These are phyloP conservation scores for Alsophila aescularia DNA, from an alignment of 2,888 invertebrate genomes.

Conservation along the genomic window DNA sequence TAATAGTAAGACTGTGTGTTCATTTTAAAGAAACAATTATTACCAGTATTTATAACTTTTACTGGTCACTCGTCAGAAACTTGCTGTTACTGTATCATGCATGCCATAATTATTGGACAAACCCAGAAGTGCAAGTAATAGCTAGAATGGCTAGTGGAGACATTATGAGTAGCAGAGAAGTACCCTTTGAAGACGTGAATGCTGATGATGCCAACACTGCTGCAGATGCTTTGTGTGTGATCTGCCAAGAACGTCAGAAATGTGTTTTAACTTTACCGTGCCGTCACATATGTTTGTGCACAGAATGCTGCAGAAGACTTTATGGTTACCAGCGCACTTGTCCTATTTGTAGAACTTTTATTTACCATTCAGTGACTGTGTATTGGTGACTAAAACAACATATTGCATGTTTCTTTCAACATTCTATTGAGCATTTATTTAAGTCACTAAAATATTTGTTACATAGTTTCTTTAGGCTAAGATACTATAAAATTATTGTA, in stretches of 20 bases:
- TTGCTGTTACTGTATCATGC: conserved; percentile 67
- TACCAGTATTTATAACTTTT: conserved; percentile 49
- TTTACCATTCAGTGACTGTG: conserved; percentile 82
- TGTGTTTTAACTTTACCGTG: conserved; percentile 84
- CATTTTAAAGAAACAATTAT: conserved; percentile 64
- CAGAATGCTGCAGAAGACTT: conserved; percentile 76
- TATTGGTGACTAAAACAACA: conserved; percentile 67
- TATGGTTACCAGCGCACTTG: conserved; percentile 80
- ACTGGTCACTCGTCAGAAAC: conserved; percentile 68
- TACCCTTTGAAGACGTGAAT: conserved; percentile 51
- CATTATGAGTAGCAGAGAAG: conserved; percentile 50
- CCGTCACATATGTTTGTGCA: conserved; percentile 82
- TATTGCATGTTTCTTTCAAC: conserved; percentile 10
- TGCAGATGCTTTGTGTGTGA: conserved; percentile 77
- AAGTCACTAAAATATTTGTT: not conserved
- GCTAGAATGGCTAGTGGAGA: conserved; percentile 62
- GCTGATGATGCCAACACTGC: conserved; percentile 42
- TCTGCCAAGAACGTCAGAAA: conserved; percentile 83
- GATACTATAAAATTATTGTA: no score
- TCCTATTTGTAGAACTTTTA: conserved; percentile 82
- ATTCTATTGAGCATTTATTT: conserved; percentile 31
- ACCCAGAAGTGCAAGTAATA: conserved; percentile 70
- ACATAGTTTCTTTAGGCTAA: not conserved
- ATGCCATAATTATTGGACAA: conserved; percentile 69
- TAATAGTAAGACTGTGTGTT: conserved; percentile 64